A percentile compares a stretch with the other conserved stretches of the same genome.
Evolutionary conservation across 2,797 vertebrate genomes (phyloP).

Genomic region (Euthynnus affinis): DNA sequence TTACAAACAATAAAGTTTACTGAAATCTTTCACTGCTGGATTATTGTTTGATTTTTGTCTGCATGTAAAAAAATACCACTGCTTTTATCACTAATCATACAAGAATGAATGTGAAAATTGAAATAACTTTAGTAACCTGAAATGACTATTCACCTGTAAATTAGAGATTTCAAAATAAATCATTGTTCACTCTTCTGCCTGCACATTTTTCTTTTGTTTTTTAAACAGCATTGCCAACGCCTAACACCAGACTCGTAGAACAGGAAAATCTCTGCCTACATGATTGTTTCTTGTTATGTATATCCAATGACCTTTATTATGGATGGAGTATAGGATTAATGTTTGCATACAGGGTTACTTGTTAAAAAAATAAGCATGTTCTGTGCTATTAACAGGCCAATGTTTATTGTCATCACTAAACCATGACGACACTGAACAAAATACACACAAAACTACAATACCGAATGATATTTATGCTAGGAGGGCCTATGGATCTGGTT

Average conservation of each 20-base stretch:
- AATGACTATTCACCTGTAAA: slow-evolving; percentile 32
- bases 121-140: slow-evolving; percentile 9
- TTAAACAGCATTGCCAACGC: neutral
- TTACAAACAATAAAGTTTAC: slow-evolving; percentile 61
- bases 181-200: neutral
- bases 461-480: neutral
- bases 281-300: neutral
- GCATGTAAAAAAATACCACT: slow-evolving; percentile 36
- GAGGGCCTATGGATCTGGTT: slow-evolving; percentile 42
- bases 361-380: slow-evolving; percentile 4
- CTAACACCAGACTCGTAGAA: neutral
- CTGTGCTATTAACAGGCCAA: slow-evolving; percentile 18
- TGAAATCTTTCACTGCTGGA: slow-evolving; percentile 32
- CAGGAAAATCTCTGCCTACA: neutral
- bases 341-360: neutral
- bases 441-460: slow-evolving; percentile 9
- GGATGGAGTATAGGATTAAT: neutral
- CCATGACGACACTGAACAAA: neutral
- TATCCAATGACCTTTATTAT: neutral
- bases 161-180: slow-evolving; percentile 51
- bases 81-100: slow-evolving; percentile 17
- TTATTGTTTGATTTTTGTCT: slow-evolving; percentile 48
- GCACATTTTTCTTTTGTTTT: neutral
- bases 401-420: slow-evolving; percentile 42
- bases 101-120: slow-evolving; percentile 8